Evolutionary conservation across 2,113 vertebrate genomes (phyloP).

Genomic region (Antechinus flavipes): DNA sequence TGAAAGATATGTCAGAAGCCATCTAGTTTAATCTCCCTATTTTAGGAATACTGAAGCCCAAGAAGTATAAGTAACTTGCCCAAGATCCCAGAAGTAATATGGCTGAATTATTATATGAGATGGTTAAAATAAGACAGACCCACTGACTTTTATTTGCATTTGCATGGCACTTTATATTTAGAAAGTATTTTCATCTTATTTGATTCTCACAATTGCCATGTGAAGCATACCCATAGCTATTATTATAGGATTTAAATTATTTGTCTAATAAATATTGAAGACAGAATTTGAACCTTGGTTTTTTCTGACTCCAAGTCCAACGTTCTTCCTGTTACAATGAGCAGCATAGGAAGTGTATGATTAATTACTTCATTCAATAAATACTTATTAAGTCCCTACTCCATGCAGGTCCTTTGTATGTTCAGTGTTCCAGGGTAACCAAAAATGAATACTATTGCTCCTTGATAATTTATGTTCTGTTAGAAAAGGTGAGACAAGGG

Average conservation of each 20-base stretch:
- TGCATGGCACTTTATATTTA: background rate
- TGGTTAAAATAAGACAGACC: background rate
- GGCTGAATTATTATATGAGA: background rate
- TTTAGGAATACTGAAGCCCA: background rate
- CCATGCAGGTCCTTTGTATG: background rate
- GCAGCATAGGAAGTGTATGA: background rate
- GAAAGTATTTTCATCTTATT: background rate
- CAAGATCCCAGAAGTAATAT: background rate
- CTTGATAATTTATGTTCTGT: background rate
- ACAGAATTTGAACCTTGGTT: background rate
- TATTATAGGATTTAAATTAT: background rate
- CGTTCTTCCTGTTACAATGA: background rate
- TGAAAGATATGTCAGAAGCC: background rate
- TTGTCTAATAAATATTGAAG: background rate
- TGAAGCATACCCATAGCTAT: background rate
- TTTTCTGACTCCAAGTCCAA: background rate
- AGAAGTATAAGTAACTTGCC: background rate
- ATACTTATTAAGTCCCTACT: background rate
- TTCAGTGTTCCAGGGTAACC: background rate
- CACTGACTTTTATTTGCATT: background rate
- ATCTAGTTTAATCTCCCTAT: background rate
- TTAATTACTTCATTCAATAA: background rate
- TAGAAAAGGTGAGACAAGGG: background rate
- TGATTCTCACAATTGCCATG: background rate
- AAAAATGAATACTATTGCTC: background rate